A percentile compares a stretch with the other conserved stretches of the same genome.
phyloP scores from a whole-genome alignment of 2,797 vertebrate species.

The Ctenochaetus hawaiiensis region DNA sequence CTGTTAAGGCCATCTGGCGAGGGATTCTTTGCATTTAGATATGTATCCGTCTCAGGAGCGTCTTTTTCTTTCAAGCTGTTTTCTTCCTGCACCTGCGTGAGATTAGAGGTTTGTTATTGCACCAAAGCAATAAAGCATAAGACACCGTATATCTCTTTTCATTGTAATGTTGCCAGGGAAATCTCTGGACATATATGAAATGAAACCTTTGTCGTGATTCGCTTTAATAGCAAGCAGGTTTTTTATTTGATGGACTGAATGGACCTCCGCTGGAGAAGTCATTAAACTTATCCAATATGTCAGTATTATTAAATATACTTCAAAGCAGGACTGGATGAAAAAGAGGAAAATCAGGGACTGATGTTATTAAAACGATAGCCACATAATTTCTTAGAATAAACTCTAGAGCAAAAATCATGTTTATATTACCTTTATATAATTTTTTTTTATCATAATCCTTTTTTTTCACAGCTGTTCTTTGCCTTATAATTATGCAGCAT shows the following conservation, averaged over 20 bases:
- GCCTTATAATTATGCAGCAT: conserved; percentile 23
- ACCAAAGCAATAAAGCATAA: conserved; percentile 5
- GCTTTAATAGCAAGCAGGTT: conserved; percentile 20
- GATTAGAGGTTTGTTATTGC: conserved; percentile 27
- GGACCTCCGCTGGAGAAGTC: conserved; percentile 49
- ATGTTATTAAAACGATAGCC: conserved; percentile 31
- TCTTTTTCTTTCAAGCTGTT: not conserved
- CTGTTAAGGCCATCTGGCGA: conserved; percentile 47
- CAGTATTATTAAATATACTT: conserved; percentile 39
- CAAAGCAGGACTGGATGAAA: conserved; percentile 32
- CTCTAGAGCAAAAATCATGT: not conserved
- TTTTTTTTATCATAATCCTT: not conserved
- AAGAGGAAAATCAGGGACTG: conserved; percentile 18
- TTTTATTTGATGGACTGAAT: conserved; percentile 51
- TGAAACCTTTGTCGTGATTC: conserved; percentile 8
- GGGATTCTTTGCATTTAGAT: conserved; percentile 29
- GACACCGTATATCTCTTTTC: not conserved
- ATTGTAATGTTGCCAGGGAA: conserved; percentile 4
- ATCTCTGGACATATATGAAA: conserved; percentile 15
- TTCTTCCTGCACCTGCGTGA: conserved; percentile 10
- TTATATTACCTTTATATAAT: not conserved
- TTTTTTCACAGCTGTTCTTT: not conserved
- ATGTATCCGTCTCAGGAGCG: conserved; percentile 27
- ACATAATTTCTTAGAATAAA: conserved; percentile 13
- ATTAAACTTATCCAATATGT: conserved; percentile 47